Base-by-base conservation (phyloP, 2,888 invertebrate species). In the Polylopha cassiicola region DNA sequence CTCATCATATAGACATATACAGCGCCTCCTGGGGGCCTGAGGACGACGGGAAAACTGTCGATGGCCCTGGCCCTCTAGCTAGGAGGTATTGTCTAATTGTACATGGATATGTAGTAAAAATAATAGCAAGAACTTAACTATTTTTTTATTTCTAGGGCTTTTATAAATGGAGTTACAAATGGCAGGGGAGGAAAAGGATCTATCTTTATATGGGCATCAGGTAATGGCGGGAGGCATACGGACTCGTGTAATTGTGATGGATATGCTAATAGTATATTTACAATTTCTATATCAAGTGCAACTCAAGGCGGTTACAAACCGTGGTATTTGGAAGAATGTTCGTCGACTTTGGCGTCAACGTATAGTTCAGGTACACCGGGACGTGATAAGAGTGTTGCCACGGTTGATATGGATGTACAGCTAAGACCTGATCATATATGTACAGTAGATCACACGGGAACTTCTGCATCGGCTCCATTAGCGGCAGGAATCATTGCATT, bases 221-320 rank as follows among this genome's bases (percentile, higher is more conserved):
- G 97, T 34, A 98, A 98, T 71, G 98, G 98, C 6, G 97, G 98
- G 28, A 90, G 94, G 50, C 95, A 96, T 66, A 93, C 93, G 1
- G 99, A 99, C 74, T 97, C 96, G 3, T 99, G 99, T 79, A 98
- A 98, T 78, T 99, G 98, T 82, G 99, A 99, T 77, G 99, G 99
- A 31, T 99, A 99, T 79, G 98, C 99, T 22, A 99, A 99, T 81
- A 97, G 97, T 65, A 98, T 99, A 72, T 99, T 98, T 78, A 99
- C 99, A 2, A 88, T 99, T 53, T 98, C 98, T 51, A 97, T 99
- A 70, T 98, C 98, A 37, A 97, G 98, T 71, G 98, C 98, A 3
- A 98, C 99, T 0, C 96, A 99, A 86, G 93, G 95, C 58, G 96
- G 97, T 73, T 91, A 82, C 68, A 97, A 98, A 69, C 99, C 99